These are phyloP conservation scores for Dendrolimus kikuchii DNA, from an alignment of 1,140 invertebrate species.

Conservation along the genomic window DNA sequence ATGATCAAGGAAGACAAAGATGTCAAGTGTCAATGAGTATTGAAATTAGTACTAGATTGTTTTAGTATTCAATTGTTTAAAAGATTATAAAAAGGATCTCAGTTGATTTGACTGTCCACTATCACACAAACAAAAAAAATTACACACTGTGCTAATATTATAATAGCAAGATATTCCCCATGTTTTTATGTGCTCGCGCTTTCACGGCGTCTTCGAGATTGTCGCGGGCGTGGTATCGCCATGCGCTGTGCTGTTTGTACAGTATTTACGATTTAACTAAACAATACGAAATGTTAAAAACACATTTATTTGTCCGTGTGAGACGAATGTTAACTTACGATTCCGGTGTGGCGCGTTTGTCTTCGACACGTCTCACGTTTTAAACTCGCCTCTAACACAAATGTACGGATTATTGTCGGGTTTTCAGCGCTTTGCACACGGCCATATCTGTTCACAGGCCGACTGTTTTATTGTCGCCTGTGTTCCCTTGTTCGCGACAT, in stretches of 20 bases:
- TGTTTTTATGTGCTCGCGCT: slow-evolving; percentile 25
- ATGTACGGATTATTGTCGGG: slow-evolving; percentile 60
- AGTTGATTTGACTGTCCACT: no score
- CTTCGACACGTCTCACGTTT: slow-evolving; percentile 56
- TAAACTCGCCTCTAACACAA: slow-evolving; percentile 49
- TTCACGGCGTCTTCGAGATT: slow-evolving; percentile 35
- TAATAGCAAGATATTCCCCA: not conserved
- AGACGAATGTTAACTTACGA: slow-evolving; percentile 67
- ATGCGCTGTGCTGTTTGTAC: slow-evolving; percentile 49
- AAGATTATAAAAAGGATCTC: no score
- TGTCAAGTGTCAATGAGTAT: no score
- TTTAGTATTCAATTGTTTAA: no score
- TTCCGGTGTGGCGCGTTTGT: slow-evolving; percentile 57
- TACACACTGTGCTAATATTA: no score
- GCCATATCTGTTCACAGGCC: slow-evolving; percentile 48
- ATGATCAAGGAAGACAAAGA: no score
- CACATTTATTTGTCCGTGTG: slow-evolving; percentile 67
- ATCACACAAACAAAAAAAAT: no score
- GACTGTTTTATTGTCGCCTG: slow-evolving; percentile 44
- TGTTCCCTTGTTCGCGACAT: slow-evolving; percentile 31
- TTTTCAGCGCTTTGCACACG: slow-evolving; percentile 51
- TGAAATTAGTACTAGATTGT: no score
- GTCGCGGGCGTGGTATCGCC: slow-evolving; percentile 22
- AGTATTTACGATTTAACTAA: slow-evolving; percentile 72
- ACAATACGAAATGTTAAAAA: slow-evolving; percentile 72